These are phyloP conservation scores for Helostoma temminkii DNA, from an alignment of 2,797 vertebrate genomes.

Conservation along the genomic window DNA sequence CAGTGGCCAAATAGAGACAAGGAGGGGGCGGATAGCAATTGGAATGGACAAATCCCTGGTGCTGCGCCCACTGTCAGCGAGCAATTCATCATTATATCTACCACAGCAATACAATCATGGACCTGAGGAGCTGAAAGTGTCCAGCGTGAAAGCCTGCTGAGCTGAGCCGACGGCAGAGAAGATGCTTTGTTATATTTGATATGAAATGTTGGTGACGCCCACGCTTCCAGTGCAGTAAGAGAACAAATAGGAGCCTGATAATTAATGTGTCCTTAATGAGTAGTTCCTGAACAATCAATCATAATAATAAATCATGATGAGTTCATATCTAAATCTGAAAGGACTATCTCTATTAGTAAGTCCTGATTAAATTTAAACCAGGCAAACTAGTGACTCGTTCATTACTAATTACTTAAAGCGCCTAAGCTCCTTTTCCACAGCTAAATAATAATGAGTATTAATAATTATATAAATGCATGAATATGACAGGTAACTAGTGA, in stretches of 20 bases:
- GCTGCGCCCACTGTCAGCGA: neutral
- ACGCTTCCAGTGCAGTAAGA: too few relatives aligned
- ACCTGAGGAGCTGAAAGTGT: neutral
- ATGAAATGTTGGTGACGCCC: neutral
- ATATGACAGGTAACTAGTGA: too few relatives aligned
- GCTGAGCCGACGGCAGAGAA: neutral
- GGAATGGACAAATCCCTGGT: neutral
- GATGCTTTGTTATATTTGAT: neutral
- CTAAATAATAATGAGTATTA: too few relatives aligned
- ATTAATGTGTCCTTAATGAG: too few relatives aligned
- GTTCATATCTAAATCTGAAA: too few relatives aligned
- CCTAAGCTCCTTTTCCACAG: too few relatives aligned
- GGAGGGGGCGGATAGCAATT: neutral
- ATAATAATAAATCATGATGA: neutral
- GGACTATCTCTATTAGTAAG: too few relatives aligned
- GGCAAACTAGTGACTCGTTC: too few relatives aligned
- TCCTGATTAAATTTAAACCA: too few relatives aligned
- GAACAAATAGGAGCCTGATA: neutral
- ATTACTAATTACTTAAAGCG: too few relatives aligned
- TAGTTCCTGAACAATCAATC: neutral
- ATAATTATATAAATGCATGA: too few relatives aligned
- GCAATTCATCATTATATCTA: constrained; percentile 9
- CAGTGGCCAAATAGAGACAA: constrained; percentile 1
- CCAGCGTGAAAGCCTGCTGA: neutral
- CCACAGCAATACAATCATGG: neutral